phyloP scores from a whole-genome alignment of 2,888 invertebrate species.

The Polia nebulosa region DNA sequence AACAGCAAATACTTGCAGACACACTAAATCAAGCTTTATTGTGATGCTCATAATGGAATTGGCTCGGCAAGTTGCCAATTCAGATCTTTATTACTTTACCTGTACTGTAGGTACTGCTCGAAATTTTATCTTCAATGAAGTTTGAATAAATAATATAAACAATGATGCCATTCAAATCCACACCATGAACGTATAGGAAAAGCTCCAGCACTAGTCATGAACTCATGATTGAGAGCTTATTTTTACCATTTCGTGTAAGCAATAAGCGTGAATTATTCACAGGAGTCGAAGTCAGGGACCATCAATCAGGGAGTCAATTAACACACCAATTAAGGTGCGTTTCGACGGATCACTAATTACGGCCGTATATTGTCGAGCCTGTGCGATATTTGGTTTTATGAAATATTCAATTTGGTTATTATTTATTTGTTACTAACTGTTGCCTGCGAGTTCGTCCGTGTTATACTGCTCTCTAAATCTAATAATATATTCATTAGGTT shows the following conservation, averaged over 20 bases:
- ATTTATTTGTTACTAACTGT: not conserved
- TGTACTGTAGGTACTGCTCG: not conserved
- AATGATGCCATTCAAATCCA: not conserved
- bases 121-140: not conserved
- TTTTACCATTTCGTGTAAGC: conserved; percentile 12
- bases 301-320: conserved; percentile 72
- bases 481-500: too few relatives aligned
- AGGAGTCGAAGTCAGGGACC: conserved; percentile 25
- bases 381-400: conserved; percentile 42
- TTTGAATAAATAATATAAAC: not conserved
- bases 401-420: conserved; percentile 22
- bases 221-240: not conserved
- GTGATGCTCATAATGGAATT: conserved; percentile 19
- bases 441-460: too few relatives aligned
- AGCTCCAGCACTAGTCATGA: not conserved
- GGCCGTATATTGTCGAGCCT: conserved; percentile 32
- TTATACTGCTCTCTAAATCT: too few relatives aligned
- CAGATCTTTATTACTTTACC: conserved; percentile 26
- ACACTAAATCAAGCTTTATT: conserved; percentile 41
- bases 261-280: conserved; percentile 36
- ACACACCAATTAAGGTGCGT: conserved; percentile 66
- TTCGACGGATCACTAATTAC: conserved; percentile 68
- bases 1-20: conserved; percentile 8
- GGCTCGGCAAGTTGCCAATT: conserved; percentile 19
- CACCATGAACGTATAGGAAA: not conserved